Conservation (phyloP, 2,888 invertebrate species). For the Drosophila kambysellisi region DNA sequence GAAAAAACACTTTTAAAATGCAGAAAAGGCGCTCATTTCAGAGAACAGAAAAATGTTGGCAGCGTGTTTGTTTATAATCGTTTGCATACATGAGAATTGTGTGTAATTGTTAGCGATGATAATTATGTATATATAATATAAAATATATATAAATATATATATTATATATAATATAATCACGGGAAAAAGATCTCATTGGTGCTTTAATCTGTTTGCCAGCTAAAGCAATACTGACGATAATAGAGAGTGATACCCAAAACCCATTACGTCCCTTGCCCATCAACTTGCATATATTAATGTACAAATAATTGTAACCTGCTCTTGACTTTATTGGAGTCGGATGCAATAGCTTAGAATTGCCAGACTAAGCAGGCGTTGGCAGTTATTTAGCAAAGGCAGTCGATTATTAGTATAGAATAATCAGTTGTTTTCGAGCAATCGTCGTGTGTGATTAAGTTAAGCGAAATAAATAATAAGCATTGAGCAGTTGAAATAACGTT, state of each 20-base stretch:
- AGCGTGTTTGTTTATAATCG: not conserved
- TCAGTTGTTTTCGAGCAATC: not conserved
- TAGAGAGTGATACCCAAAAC: not conserved
- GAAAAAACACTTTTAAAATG: no score
- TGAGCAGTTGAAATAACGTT: not conserved
- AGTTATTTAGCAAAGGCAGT: not conserved
- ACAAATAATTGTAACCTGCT: not conserved
- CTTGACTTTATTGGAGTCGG: not conserved
- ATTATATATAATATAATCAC: not conserved
- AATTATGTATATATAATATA: not conserved
- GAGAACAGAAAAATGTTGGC: not conserved
- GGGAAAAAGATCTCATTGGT: not conserved
- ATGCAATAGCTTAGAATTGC: not conserved
- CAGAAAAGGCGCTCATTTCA: no score
- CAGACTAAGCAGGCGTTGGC: not conserved
- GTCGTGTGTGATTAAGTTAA: not conserved
- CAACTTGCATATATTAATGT: not conserved
- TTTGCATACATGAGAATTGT: not conserved
- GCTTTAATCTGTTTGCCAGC: not conserved
- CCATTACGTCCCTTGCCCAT: not conserved
- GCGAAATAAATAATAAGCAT: not conserved
- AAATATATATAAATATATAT: not conserved
- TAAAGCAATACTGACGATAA: not conserved
- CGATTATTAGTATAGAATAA: not conserved
- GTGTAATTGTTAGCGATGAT: not conserved